Conservation (phyloP, 1,140 invertebrate genomes). For the Achatina immaculata region DNA sequence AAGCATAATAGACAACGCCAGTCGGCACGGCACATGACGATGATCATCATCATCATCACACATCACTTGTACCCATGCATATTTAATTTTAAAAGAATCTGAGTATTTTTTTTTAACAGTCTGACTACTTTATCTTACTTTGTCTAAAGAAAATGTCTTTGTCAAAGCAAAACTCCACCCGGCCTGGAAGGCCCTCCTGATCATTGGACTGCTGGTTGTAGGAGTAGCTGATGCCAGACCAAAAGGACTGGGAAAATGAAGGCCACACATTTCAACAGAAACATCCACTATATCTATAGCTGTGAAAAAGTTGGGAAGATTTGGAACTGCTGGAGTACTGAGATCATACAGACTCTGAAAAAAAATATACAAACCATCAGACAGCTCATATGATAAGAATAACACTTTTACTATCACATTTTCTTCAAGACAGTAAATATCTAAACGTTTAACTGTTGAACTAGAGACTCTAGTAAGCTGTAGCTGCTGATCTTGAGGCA, state of each 20-base stretch:
- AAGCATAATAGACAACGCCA: too few species aligned
- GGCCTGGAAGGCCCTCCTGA: slow-evolving; percentile 91
- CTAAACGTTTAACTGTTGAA: too few species aligned
- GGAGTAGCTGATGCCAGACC: slow-evolving; percentile 97
- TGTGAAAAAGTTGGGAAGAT: slow-evolving; percentile 92
- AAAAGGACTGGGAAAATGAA: slow-evolving; percentile 96
- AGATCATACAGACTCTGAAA: slow-evolving; percentile 73
- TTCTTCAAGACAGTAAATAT: too few species aligned
- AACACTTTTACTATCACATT: too few species aligned
- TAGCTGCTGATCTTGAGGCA: too few species aligned
- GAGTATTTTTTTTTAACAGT: not conserved
- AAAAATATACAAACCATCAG: too few species aligned
- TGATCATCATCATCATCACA: too few species aligned
- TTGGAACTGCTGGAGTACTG: slow-evolving; percentile 77
- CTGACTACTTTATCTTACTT: slow-evolving; percentile 75
- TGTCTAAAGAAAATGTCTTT: slow-evolving; percentile 95
- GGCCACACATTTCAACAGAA: slow-evolving; percentile 90
- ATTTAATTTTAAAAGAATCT: not conserved
- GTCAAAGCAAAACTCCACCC: slow-evolving; percentile 98
- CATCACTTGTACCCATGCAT: not conserved
- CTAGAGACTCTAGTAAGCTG: too few species aligned
- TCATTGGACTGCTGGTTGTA: slow-evolving; percentile 94
- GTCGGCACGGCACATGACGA: too few species aligned
- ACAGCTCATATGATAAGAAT: too few species aligned
- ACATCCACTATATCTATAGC: slow-evolving; percentile 93